Evolutionary conservation across 2,113 vertebrate species (phyloP).

Genomic region (Spilogale gracilis): DNA sequence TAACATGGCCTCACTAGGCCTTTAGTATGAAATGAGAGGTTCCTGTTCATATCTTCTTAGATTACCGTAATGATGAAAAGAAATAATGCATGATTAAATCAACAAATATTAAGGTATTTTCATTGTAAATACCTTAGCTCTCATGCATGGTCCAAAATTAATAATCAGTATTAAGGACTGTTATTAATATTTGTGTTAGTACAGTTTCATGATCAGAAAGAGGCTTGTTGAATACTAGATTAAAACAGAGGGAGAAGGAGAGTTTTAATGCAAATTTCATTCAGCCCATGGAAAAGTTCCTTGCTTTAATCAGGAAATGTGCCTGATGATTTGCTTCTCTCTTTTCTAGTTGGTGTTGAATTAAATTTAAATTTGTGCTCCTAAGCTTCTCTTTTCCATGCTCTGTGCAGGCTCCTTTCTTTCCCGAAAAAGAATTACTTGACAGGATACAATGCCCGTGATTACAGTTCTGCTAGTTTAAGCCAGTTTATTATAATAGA

Average conservation of each 20-base stretch:
- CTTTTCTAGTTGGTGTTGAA: neutral
- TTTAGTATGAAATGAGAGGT: neutral
- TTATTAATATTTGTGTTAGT: neutral
- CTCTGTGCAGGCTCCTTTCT: neutral
- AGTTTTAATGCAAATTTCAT: neutral
- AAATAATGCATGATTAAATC: neutral
- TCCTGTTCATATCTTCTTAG: neutral
- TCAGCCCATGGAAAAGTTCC: neutral
- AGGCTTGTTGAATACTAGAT: neutral
- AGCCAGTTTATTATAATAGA: slow-evolving; percentile 63
- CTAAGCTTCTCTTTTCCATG: neutral
- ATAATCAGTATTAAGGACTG: neutral
- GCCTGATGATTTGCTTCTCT: neutral
- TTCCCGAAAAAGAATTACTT: neutral
- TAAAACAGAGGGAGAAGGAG: neutral
- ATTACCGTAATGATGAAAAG: neutral
- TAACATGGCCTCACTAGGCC: neutral
- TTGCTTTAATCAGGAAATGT: neutral
- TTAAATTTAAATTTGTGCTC: neutral
- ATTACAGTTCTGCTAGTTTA: slow-evolving; percentile 45
- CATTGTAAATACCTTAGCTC: neutral
- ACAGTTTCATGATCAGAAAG: neutral
- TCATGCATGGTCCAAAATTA: neutral
- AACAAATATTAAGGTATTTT: neutral
- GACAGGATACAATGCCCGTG: neutral